Conservation (phyloP, 1,140 invertebrate genomes). For the Drosophila pachea region DNA sequence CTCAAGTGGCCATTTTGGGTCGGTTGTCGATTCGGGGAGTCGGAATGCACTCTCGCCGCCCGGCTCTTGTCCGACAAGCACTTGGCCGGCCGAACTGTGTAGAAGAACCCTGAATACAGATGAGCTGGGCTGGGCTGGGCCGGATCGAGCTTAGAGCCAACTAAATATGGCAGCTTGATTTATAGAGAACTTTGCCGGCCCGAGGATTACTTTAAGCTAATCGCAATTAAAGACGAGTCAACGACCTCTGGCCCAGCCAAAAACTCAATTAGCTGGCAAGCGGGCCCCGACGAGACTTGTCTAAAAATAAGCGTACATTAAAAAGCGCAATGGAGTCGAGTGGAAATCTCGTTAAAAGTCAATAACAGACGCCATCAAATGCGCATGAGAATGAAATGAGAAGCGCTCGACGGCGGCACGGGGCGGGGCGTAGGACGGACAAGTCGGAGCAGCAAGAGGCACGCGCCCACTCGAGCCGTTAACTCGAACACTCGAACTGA, state of each 20-base stretch:
- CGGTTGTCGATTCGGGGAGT: conserved; percentile 14
- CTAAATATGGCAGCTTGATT: conserved; percentile 56
- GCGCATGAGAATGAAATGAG: conserved; percentile 75
- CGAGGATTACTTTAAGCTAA: conserved; percentile 39
- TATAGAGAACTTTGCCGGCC: conserved; percentile 18
- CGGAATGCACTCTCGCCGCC: conserved; percentile 45
- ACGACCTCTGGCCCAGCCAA: conserved; percentile 62
- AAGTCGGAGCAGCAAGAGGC: conserved; percentile 26
- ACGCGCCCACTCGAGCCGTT: conserved; percentile 69
- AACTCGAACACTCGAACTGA: conserved; percentile 63
- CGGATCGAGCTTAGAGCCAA: conserved; percentile 13
- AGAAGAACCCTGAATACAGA: conserved; percentile 60
- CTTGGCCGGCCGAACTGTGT: conserved; percentile 41
- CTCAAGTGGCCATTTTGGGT: conserved; percentile 72
- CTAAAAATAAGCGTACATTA: conserved; percentile 47
- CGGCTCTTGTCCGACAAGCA: conserved; percentile 64
- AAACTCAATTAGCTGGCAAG: conserved; percentile 65
- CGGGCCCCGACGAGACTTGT: neutral
- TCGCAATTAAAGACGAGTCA: conserved; percentile 52
- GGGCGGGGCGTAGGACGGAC: conserved; percentile 21
- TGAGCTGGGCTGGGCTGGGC: conserved; percentile 32
- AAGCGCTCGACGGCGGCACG: conserved; percentile 38
- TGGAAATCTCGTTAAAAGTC: conserved; percentile 76
- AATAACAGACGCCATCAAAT: conserved; percentile 77
- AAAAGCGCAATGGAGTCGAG: conserved; percentile 44